A percentile compares a stretch with the other conserved stretches of the same genome.
Conservation (phyloP, 2,797 vertebrate species). For the Rhincodon typus region DNA sequence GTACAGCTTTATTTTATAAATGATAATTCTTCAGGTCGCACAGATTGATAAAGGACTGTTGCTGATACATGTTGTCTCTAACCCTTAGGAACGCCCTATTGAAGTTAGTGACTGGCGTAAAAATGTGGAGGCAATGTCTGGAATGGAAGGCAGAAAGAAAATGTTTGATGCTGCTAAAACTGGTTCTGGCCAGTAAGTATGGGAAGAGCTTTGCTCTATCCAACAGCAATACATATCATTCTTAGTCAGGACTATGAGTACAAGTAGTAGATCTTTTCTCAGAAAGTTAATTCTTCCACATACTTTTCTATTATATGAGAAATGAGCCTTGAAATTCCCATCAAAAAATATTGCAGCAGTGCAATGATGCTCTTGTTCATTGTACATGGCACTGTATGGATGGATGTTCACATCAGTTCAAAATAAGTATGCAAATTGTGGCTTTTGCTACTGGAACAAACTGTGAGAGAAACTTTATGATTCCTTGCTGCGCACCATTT, state of each 20-base stretch:
- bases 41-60: not conserved
- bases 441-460: not conserved
- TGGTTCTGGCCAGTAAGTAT: conserved; percentile 70
- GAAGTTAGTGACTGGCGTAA: conserved; percentile 95
- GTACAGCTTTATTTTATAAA: not conserved
- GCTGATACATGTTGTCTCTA: not conserved
- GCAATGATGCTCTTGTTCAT: not conserved
- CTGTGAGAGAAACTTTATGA: not conserved
- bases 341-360: not conserved
- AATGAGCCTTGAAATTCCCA: not conserved
- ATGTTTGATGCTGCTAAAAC: conserved; percentile 89
- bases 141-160: conserved; percentile 94
- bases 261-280: not conserved
- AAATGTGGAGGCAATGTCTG: conserved; percentile 94
- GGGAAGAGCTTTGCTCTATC: not conserved
- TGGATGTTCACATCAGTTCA: not conserved
- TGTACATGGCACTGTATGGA: not conserved
- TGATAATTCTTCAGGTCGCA: not conserved
- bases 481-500: not conserved
- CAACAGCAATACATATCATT: not conserved
- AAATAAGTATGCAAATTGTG: not conserved
- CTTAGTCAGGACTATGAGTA: not conserved
- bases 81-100: conserved; percentile 73
- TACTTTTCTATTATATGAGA: not conserved
- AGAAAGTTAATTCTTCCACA: not conserved